Evolutionary conservation across 1,140 invertebrate genomes (phyloP), one percentile per base, ranked within the genome.

Genomic region (Drosophila nigrodunni): DNA sequence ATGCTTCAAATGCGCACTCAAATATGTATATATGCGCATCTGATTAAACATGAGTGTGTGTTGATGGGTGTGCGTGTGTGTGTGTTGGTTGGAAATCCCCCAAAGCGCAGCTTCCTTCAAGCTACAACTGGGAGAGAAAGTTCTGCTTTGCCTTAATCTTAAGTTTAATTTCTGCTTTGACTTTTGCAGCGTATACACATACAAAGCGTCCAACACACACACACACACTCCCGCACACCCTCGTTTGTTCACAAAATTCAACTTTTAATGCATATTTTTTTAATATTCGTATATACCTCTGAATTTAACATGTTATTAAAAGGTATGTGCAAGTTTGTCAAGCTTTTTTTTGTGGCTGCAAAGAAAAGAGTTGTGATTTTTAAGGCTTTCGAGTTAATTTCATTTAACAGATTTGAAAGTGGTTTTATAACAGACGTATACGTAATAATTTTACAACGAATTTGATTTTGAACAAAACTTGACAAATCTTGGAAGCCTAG

Each of bases 11-110:
- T 78, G 82, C 82, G 68, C 73, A 82, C 83, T 88, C 70, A 88
- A 80, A 87, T 82, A 82, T 82, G 73, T 88, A 80, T 87, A 77
- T 82, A 80, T 87, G 83, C 83, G 83, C 82, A 87, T 87, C 82
- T 87, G 82, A 87, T 87, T 87, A 87, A 87, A 82, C 67, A 82
- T 65, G 71, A 82, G 82, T 82, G 61, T 71, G 67, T 70, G 71
- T 50, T 44, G 69, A 61, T 75, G 75, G 60, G 47, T 76, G 25
- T 47, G 52, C 44, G 58, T 73, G 70, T 73, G 54, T 77, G 39
- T 65, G 55, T 37, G 54, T 49, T 61, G 58, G 41, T 47, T 77
- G 64, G 70, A 72, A 72, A 82, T 78, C 62, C 83, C 79, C 82
- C 60, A 50, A 70, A 64, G 65, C 68, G 59, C 10, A n/a, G 39